Evolutionary conservation across 2,888 invertebrate species (phyloP), one percentile per base, ranked within the genome.

Genomic region (Hemithea aestivaria): DNA sequence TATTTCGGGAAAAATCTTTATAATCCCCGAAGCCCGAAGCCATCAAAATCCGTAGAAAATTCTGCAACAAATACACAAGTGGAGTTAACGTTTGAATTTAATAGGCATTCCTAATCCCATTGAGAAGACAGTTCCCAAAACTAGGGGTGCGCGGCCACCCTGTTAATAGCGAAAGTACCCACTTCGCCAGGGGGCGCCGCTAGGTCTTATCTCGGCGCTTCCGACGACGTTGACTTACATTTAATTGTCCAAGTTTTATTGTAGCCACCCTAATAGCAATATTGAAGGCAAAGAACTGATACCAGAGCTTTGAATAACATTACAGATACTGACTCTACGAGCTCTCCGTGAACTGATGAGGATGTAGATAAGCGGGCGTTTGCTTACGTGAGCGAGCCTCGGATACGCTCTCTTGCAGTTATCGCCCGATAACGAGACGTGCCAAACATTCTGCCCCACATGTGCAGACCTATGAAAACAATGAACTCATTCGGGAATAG

Each of bases 241-340:
- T 82, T 83, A 83, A 84, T 78, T 83, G 83, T 81, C 68, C 71
- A 84, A 84, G 81, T 84, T 83, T 78, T 81, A 84, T 77, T 82
- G 70, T 74, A 71, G 68, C 68, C 63, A 62, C 66, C 73, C 71
- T 74, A 74, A 77, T 75, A 75, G 72, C 72, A 73, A 70, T 75
- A 76, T 75, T 70, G 67, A 62, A 65, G 66, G 62, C 66, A 62
- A 63, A 63, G 65, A 66, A 66, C 65, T 65, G 69, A 69, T 71
- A 72, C 62, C 57, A 40, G 53, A 61, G 58, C 58, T 66, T 61
- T 69, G 64, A 64, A 64, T 67, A 65, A 56, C 60, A 67, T 65
- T 66, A 58, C 58, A 53, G 58, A 58, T 61, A 57, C 57, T 51
- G 55, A 50, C 53, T 60, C 56, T 38, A 37, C 39, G 39, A 49